Percentiles rank a stretch among this genome's conserved stretches.
phyloP scores from a whole-genome alignment of 2,888 invertebrate species.

The Acanthopleura granulata region DNA sequence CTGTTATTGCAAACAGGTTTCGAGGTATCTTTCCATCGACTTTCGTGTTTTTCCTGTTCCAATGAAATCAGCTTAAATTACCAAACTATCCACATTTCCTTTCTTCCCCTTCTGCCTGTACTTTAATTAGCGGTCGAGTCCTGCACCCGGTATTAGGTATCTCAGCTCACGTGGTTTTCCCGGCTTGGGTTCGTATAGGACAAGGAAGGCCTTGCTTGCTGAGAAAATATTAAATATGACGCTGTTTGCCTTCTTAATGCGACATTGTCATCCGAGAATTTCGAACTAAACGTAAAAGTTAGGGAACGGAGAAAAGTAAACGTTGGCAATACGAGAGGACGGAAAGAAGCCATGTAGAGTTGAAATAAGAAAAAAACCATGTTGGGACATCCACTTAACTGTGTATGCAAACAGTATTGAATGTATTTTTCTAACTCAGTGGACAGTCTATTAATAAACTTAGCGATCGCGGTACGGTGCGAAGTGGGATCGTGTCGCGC shows the following conservation, averaged over 20 bases:
- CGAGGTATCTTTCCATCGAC: constrained; percentile 18
- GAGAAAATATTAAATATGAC: constrained; percentile 20
- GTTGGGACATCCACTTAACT: constrained; percentile 18
- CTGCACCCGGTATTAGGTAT: background rate
- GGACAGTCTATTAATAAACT: background rate
- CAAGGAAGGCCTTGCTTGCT: constrained; percentile 15
- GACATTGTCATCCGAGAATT: constrained; percentile 12
- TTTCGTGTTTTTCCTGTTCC: constrained; percentile 15
- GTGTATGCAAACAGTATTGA: constrained; percentile 16
- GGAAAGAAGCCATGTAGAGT: constrained; percentile 4
- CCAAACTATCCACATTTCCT: constrained; percentile 19
- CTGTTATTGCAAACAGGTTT: constrained; percentile 16
- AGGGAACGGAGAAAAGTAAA: constrained; percentile 16
- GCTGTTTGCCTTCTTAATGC: constrained; percentile 19
- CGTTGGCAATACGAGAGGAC: constrained; percentile 1
- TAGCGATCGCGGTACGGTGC: background rate
- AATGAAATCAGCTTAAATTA: constrained; percentile 18
- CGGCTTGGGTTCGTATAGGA: constrained; percentile 3
- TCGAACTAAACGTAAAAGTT: constrained; percentile 19
- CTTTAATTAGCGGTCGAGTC: background rate
- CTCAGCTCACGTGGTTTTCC: background rate
- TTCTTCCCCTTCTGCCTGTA: background rate
- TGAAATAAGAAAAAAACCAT: constrained; percentile 18
- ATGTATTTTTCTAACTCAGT: constrained; percentile 16
- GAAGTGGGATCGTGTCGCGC: background rate